phyloP scores from a whole-genome alignment of 2,888 invertebrate species.

The Synergus umbraculus region DNA sequence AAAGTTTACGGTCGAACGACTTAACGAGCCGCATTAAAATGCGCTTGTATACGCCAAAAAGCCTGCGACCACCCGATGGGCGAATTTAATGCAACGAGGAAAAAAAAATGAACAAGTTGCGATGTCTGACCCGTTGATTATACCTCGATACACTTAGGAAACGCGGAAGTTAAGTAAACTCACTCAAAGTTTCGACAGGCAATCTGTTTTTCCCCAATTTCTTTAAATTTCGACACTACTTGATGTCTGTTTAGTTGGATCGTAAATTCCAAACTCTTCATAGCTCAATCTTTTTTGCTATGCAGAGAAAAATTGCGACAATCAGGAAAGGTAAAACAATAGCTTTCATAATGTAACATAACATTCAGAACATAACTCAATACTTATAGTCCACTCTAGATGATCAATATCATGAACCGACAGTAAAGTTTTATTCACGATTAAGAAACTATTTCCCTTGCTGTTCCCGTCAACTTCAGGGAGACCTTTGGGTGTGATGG shows the following conservation, averaged over 20 bases:
- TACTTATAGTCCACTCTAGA: too few species aligned
- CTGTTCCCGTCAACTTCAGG: conserved; percentile 23
- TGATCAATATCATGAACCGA: background rate
- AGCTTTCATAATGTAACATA: too few species aligned
- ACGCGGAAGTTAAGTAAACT: conserved; percentile 39
- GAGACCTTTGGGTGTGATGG: conserved; percentile 53
- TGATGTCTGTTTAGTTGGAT: background rate
- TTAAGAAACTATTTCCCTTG: background rate
- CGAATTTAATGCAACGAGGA: conserved; percentile 41
- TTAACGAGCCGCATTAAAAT: conserved; percentile 53
- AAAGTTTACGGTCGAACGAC: conserved; percentile 50
- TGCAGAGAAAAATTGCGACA: background rate
- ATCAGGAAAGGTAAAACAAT: background rate
- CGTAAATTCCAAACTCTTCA: background rate
- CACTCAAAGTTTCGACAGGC: background rate
- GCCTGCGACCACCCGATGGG: conserved; percentile 49
- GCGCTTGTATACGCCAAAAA: conserved; percentile 47
- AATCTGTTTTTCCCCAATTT: background rate
- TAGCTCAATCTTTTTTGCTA: background rate
- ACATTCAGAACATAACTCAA: too few species aligned
- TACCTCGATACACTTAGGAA: conserved; percentile 45
- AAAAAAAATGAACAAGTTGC: conserved; percentile 46
- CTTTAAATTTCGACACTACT: background rate
- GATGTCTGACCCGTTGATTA: conserved; percentile 46
- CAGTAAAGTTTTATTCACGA: background rate